These are phyloP conservation scores for Caranx melampygus DNA, from an alignment of 2,113 vertebrate genomes.

Conservation along the genomic window DNA sequence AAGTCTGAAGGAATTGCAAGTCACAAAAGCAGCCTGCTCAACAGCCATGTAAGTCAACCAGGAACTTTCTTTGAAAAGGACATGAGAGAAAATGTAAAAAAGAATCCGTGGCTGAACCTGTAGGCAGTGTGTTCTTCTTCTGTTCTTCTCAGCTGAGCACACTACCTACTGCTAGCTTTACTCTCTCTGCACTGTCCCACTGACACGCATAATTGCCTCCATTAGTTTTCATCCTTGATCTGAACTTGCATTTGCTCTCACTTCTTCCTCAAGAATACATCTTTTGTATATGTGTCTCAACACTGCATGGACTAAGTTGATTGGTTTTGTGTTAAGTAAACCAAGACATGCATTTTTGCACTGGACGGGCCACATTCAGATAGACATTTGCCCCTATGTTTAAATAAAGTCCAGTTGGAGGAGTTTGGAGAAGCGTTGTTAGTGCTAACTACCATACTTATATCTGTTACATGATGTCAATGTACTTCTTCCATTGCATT, in stretches of 20 bases:
- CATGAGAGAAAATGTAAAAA: conserved; percentile 31
- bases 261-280: conserved; percentile 41
- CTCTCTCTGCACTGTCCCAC: conserved; percentile 47
- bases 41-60: conserved; percentile 98
- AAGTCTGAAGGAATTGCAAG: conserved; percentile 99
- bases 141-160: conserved; percentile 40
- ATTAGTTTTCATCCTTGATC: conserved; percentile 19
- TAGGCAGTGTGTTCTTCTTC: conserved; percentile 57
- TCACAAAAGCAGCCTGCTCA: conserved; percentile 99
- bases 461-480: background rate
- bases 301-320: conserved; percentile 39
- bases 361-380: background rate
- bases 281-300: conserved; percentile 22
- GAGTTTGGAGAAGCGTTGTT: background rate
- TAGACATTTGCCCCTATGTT: background rate
- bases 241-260: conserved; percentile 55
- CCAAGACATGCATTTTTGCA: conserved; percentile 15
- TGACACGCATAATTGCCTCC: conserved; percentile 30
- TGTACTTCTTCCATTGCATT: background rate
- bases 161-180: conserved; percentile 48
- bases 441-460: background rate
- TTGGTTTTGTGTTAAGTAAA: conserved; percentile 7
- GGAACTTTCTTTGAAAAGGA: conserved; percentile 76
- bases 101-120: conserved; percentile 50
- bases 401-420: background rate